A percentile compares a stretch with the other conserved stretches of the same genome.
These are phyloP conservation scores for Pelodiscus sinensis DNA, from an alignment of 2,113 vertebrate species.

Conservation along the genomic window DNA sequence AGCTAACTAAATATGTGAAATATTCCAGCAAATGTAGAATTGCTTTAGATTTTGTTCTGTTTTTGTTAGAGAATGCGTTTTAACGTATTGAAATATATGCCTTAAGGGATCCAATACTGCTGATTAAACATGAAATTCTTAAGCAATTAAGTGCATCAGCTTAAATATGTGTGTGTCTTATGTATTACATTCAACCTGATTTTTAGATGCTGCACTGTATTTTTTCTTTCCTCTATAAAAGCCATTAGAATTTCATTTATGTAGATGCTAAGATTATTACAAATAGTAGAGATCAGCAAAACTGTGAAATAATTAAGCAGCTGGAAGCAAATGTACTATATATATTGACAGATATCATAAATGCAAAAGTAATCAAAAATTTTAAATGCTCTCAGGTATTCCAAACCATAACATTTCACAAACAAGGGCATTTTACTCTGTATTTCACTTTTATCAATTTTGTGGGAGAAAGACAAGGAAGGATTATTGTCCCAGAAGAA, in stretches of 20 bases:
- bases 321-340: slow-evolving; percentile 4
- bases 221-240: slow-evolving; percentile 7
- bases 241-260: not conserved
- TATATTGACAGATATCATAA: not conserved
- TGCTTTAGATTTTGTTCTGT: slow-evolving; percentile 31
- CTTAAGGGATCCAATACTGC: not conserved
- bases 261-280: not conserved
- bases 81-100: not conserved
- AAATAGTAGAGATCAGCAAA: slow-evolving; percentile 26
- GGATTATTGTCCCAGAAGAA: not conserved
- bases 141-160: not conserved
- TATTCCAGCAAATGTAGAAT: slow-evolving; percentile 20
- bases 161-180: not conserved
- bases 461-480: not conserved
- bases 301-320: slow-evolving; percentile 8
- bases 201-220: slow-evolving; percentile 16
- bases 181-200: slow-evolving; percentile 27
- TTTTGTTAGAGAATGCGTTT: slow-evolving; percentile 11
- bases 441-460: not conserved
- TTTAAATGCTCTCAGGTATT: not conserved
- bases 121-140: not conserved
- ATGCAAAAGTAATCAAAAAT: not conserved
- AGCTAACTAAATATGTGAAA: slow-evolving; percentile 37
- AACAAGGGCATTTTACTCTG: not conserved
- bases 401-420: slow-evolving; percentile 3